Evolutionary conservation across 2,797 vertebrate species (phyloP).

Genomic region (Urosaurus nigricauda): DNA sequence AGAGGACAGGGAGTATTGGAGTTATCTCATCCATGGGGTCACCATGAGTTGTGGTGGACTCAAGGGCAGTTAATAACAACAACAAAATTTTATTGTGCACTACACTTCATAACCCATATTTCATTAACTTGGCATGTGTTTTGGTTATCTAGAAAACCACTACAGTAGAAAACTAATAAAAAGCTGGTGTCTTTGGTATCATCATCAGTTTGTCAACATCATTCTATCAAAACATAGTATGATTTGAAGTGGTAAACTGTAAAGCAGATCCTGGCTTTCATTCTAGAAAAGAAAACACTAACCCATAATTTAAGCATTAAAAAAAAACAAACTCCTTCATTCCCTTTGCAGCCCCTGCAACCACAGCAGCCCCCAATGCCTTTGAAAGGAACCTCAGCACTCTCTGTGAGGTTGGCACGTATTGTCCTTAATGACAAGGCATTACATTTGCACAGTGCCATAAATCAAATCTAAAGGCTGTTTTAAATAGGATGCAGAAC

Average conservation of each 20-base stretch:
- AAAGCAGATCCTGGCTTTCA: not conserved
- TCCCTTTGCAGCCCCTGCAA: not conserved
- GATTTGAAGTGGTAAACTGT: not conserved
- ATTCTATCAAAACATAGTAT: not conserved
- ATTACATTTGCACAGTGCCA: slow-evolving; percentile 71
- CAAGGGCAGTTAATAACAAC: too few species aligned
- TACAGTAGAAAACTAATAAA: not conserved
- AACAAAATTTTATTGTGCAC: not conserved
- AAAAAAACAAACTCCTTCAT: slow-evolving; percentile 38
- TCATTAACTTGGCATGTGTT: not conserved
- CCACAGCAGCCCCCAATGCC: not conserved
- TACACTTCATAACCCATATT: not conserved
- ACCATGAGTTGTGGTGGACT: too few species aligned
- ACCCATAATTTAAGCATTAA: slow-evolving; percentile 43
- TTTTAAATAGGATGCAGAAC: slow-evolving; percentile 74
- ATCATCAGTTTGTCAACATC: not conserved
- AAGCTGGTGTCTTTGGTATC: rapidly evolving
- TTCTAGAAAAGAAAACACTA: slow-evolving; percentile 25
- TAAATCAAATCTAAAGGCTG: slow-evolving; percentile 75
- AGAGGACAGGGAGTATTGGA: too few species aligned
- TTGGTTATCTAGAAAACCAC: not conserved
- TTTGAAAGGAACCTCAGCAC: slow-evolving; percentile 69
- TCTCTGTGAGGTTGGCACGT: slow-evolving; percentile 64
- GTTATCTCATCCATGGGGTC: too few species aligned
- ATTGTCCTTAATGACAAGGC: slow-evolving; percentile 74